Evolutionary conservation across 2,113 vertebrate species (phyloP).

Genomic region (Etheostoma cragini): DNA sequence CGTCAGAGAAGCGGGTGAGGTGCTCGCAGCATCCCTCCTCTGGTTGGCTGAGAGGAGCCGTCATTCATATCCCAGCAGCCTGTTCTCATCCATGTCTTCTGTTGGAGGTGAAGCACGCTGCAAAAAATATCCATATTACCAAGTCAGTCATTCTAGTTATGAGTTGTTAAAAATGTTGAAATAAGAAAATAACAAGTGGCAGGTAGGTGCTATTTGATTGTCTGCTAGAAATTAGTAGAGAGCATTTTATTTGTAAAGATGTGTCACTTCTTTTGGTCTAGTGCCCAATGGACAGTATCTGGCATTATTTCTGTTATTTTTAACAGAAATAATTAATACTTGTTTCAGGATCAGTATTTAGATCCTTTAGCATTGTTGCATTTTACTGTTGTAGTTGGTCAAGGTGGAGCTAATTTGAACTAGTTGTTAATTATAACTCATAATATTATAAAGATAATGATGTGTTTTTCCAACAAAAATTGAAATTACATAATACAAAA

Average conservation of each 20-base stretch:
- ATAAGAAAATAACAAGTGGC: not conserved
- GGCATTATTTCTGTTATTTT: not conserved
- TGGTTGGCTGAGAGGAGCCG: conserved; percentile 83
- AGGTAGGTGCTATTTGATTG: too few relatives aligned
- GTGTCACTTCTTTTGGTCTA: not conserved
- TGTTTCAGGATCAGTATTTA: not conserved
- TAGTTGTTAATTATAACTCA: not conserved
- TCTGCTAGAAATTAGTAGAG: not conserved
- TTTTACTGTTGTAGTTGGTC: not conserved
- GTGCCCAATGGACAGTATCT: not conserved
- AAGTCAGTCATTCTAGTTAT: not conserved
- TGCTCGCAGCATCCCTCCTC: conserved; percentile 80
- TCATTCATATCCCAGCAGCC: conserved; percentile 68
- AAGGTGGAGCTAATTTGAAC: not conserved
- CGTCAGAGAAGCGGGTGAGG: conserved; percentile 73
- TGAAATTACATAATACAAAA: too few relatives aligned
- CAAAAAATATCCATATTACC: conserved; percentile 61
- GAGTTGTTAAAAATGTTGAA: not conserved
- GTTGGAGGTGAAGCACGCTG: conserved; percentile 71
- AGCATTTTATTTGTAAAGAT: not conserved
- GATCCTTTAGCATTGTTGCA: not conserved
- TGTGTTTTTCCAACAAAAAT: too few relatives aligned
- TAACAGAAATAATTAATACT: too few relatives aligned
- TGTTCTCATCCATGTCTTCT: conserved; percentile 70
- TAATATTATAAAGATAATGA: not conserved